Conservation (phyloP, 2,113 vertebrate genomes). For the Polyodon spathula region DNA sequence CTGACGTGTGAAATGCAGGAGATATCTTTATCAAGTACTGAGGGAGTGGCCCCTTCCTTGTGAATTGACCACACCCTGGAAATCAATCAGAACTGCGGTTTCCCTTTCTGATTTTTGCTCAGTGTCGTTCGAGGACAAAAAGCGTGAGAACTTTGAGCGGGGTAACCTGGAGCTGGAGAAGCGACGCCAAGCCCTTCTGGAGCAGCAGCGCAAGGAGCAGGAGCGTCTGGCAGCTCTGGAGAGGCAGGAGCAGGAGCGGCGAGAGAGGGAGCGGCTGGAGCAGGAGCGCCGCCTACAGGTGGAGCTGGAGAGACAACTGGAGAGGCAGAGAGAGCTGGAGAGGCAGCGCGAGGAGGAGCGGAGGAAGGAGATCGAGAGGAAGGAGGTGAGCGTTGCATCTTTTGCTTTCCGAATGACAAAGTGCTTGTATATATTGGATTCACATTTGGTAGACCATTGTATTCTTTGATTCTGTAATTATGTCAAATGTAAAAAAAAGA, state of each 20-base stretch:
- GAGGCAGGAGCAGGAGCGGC: slow-evolving; percentile 81
- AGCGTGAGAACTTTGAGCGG: slow-evolving; percentile 93
- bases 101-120: background rate
- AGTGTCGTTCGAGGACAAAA: slow-evolving; percentile 97
- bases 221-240: slow-evolving; percentile 85
- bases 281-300: slow-evolving; percentile 84
- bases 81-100: background rate
- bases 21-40: no score
- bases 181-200: slow-evolving; percentile 79
- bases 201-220: slow-evolving; percentile 92
- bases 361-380: slow-evolving; percentile 76
- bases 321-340: slow-evolving; percentile 68
- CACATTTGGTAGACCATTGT: no score
- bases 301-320: slow-evolving; percentile 84
- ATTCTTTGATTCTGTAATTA: no score
- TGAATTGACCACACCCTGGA: background rate
- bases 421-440: no score
- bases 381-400: slow-evolving; percentile 62
- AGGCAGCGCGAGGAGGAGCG: slow-evolving; percentile 72
- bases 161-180: slow-evolving; percentile 95
- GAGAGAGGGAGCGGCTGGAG: slow-evolving; percentile 83
- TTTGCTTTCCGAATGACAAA: background rate
- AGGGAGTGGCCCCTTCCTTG: background rate
- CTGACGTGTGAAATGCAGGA: no score
- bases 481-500: background rate